These are phyloP conservation scores for Deilephila porcellus DNA, from an alignment of 2,888 invertebrate species.

Conservation along the genomic window DNA sequence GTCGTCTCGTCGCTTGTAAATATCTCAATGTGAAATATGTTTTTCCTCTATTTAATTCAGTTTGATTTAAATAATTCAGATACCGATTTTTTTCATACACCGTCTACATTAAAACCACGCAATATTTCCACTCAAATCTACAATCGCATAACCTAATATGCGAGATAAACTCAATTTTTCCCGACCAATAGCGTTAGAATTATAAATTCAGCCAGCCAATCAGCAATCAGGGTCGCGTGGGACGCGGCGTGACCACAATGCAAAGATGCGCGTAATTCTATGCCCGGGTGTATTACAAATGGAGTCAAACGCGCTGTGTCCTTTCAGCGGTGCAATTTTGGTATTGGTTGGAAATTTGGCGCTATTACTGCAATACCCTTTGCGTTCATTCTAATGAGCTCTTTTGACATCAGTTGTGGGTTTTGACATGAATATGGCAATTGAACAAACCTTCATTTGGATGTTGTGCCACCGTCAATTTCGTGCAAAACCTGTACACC, in stretches of 20 bases:
- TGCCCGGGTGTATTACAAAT: conserved; percentile 30
- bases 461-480: too few relatives aligned
- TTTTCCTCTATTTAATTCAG: too few relatives aligned
- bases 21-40: too few relatives aligned
- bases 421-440: not conserved
- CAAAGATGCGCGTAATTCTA: conserved; percentile 33
- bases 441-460: not conserved
- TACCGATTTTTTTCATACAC: too few relatives aligned
- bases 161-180: conserved; percentile 20
- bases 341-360: not conserved
- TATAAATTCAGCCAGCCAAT: conserved; percentile 31
- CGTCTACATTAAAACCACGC: too few relatives aligned
- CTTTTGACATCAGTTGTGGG: not conserved
- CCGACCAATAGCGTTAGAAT: conserved; percentile 21
- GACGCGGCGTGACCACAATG: conserved; percentile 31
- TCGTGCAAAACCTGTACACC: too few relatives aligned
- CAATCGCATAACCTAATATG: not conserved
- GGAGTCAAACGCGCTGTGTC: not conserved
- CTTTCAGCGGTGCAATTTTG: not conserved
- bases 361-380: not conserved
- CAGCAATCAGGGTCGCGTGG: conserved; percentile 32
- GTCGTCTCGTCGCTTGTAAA: too few relatives aligned
- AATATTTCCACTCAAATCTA: not conserved
- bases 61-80: too few relatives aligned
- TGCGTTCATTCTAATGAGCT: not conserved